Evolutionary conservation across 2,113 vertebrate genomes (phyloP), one percentile per base, ranked within the genome.

Genomic region (Platichthys flesus): DNA sequence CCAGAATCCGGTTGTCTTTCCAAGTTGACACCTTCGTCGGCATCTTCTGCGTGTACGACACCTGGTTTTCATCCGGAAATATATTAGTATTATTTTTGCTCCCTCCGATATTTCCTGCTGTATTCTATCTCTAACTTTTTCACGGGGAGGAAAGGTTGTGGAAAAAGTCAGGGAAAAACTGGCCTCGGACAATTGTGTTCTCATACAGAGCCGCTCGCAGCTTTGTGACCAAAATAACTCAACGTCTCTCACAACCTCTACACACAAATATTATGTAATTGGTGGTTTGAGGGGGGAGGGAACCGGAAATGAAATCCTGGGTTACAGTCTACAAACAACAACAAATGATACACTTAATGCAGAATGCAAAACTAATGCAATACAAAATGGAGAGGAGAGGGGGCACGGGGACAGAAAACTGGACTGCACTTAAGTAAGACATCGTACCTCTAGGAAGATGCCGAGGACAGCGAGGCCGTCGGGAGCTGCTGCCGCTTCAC

Each of bases 391-490:
- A 16, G 14, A 49, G 2, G 13, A 54, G 65, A 14, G 0, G 26
- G 0, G 12, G 2, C 18, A 59, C 15, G 13, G 40, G 31, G 35
- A 18, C 18, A 59, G n/a, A 42, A 67, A 47, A 40, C 24, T 9
- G 35, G n/a, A 67, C 0, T 13, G 57, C 31, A 51, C 2, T 42
- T 23, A n/a, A 63, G 31, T 62, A 13, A 77, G 52, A 47, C 49
- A 63, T 82, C 93, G 94, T 92, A 99, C 98, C 91, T 99, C 96
- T 82, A 99, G 90, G 90, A 99, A 98, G 87, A 99, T 93, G 65
- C 96, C 97, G 2, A 99, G 93, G 76, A 99, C 98, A 78, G 96
- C 96, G 77, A 99, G 93, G 63, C 98, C 98, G 74, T 99, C 97
- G 2, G 96, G 93, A 9, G 95, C 96, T 9, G 84, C 84, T 62